phyloP scores from a whole-genome alignment of 2,797 vertebrate species.

The Protosalanx chinensis region DNA sequence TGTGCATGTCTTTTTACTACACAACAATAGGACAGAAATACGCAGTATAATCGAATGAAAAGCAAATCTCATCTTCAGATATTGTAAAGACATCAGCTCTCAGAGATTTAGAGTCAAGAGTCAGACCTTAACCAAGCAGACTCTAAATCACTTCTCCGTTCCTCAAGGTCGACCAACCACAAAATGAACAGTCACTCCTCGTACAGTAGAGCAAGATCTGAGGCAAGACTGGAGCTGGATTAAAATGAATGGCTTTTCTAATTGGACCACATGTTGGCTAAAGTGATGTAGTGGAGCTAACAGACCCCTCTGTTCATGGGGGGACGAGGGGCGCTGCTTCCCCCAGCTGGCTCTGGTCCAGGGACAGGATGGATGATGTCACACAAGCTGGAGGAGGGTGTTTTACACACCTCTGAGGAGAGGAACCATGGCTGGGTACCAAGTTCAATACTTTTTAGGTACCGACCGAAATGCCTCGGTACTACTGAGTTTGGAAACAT shows the following conservation, averaged over 20 bases:
- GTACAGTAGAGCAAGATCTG: slow-evolving; percentile 43
- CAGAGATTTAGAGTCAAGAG: too few species aligned
- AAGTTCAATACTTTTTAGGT: too few species aligned
- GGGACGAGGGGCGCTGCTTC: slow-evolving; percentile 10
- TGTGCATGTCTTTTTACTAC: neutral
- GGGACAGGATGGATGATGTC: slow-evolving; percentile 24
- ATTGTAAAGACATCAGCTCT: too few species aligned
- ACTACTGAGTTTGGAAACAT: too few species aligned
- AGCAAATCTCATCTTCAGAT: too few species aligned
- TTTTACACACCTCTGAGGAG: slow-evolving; percentile 18
- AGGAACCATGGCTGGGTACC: too few species aligned
- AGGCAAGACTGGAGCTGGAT: slow-evolving; percentile 42
- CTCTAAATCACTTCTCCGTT: slow-evolving; percentile 45
- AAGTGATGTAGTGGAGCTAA: slow-evolving; percentile 48
- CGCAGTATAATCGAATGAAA: neutral
- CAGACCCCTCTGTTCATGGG: slow-evolving; percentile 14
- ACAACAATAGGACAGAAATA: neutral
- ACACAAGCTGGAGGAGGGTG: neutral
- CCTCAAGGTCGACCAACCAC: slow-evolving; percentile 61
- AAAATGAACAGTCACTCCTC: slow-evolving; percentile 65
- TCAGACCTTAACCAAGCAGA: too few species aligned
- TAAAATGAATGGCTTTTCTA: slow-evolving; percentile 65
- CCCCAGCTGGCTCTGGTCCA: slow-evolving; percentile 37
- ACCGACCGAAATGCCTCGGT: too few species aligned
- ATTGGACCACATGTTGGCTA: slow-evolving; percentile 65